These are phyloP conservation scores for Lasioglossum pauxillum DNA, from an alignment of 2,888 invertebrate genomes.

Conservation along the genomic window DNA sequence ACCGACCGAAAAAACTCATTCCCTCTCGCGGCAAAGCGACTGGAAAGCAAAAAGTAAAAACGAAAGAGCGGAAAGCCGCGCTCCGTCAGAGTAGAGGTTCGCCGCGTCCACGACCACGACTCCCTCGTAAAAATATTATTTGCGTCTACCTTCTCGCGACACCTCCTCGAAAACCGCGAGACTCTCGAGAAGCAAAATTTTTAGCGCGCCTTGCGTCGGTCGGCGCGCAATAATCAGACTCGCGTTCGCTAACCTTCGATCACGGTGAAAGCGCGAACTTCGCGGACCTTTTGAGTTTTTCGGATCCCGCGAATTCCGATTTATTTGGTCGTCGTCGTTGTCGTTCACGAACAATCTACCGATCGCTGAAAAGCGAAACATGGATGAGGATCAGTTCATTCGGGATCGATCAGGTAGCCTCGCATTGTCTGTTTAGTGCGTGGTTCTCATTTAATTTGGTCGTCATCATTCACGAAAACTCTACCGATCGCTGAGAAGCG, in stretches of 20 bases:
- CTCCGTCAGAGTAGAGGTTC: conserved; percentile 16
- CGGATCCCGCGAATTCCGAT: neutral
- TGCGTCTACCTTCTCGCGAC: conserved; percentile 42
- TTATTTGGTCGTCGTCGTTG: no score
- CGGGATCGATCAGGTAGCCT: no score
- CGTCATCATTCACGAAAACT: no score
- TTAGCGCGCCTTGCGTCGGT: neutral
- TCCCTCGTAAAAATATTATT: conserved; percentile 71
- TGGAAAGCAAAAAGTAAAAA: conserved; percentile 65
- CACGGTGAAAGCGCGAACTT: neutral
- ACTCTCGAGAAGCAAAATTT: neutral
- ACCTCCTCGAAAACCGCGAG: conserved; percentile 28
- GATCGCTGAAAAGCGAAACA: no score
- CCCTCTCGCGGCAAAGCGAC: conserved; percentile 62
- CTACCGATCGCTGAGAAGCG: no score
- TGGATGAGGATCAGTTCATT: no score
- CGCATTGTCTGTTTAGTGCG: no score
- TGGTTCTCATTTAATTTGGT: no score
- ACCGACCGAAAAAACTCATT: conserved; percentile 70
- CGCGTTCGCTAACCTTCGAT: neutral
- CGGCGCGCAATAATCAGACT: neutral
- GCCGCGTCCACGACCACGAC: conserved; percentile 30
- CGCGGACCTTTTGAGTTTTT: neutral
- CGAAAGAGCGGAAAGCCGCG: conserved; percentile 20
- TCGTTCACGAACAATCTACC: no score